Evolutionary conservation across 2,113 vertebrate species (phyloP), one percentile per base, ranked within the genome.

Genomic region (Puffinus mauretanicus): DNA sequence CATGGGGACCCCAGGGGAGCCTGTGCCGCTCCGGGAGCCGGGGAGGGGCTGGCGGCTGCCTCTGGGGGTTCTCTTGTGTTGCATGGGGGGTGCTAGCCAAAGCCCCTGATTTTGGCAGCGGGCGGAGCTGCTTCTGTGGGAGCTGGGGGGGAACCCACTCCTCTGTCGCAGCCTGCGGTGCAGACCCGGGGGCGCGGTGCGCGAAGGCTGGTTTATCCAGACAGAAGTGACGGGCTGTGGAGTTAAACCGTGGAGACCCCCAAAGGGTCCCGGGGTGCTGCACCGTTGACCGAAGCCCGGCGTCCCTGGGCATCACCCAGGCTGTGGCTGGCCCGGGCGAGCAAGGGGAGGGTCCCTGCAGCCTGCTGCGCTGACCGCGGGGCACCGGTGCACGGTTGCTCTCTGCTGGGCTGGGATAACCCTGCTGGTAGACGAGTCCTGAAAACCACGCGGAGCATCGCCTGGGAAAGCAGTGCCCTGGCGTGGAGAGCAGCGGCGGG

Each of bases 11-110:
- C 82, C 8, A 1, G 16, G 81, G 90, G 83, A 75, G 42, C 40
- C 55, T 72, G 86, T 2, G 81, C 51, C 21, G 20, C 42, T 16
- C 49, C 0, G 4, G 42, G 69, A 57, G 49, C 16, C 1, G 0
- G 7, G 8, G 20, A 34, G 55, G 54, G 87, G 51, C 51, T 47
- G 64, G 72, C 2, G 2, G 79, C 65, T 54, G 71, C 42, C 7
- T 15, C 54, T 52, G 24, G 71, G 55, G 21, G 13, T 42, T 30
- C 1, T n/a, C 17, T 10, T 9, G 47, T 38, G 60, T 11, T 47
- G 17, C 38, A 13, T 0, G 0, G 49, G 30, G 44, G 16, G 34
- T 62, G 21, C 36, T 58, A 69, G 60, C 40, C 0, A 2, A 62
- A 16, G 26, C 27, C 82, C 69, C 24, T 5, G 40, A 8, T 76